Base-by-base conservation (phyloP, 2,888 invertebrate genomes). In the Clostera curtula region DNA sequence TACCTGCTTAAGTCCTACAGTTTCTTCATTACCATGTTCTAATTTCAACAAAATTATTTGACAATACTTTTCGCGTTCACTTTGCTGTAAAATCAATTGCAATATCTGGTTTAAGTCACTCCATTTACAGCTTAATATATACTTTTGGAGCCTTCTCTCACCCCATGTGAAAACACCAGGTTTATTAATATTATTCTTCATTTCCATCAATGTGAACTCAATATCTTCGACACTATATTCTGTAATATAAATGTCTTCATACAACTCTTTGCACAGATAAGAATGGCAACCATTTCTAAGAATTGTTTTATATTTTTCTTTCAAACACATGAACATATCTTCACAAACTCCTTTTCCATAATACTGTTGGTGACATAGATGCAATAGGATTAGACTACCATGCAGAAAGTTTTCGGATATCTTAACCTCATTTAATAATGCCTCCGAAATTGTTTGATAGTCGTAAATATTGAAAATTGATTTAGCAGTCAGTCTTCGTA, bases 401-500 rank as follows among this genome's bases (percentile, higher is more conserved):
- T 83, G 79, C n/a, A 75, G 36, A 24, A 46, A 49, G 49, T 82
- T 82, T 53, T 82, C 79, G 3, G 64, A 41, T 3, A 35, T 12
- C 29, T 25, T 37, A 19, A 50, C 40, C 36, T 43, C 43, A 17
- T 44, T 39, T 11, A 57, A 19, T 12, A 69, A 16, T 22, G 39
- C 27, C 13, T 57, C 25, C 35, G 51, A 50, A 23, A 70, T 62
- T 5, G 35, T 35, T 25, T 59, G 41, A 31, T 69, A 65, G 25
- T 63, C 40, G 34, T 60, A 80, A 29, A 82, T 70, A 41, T 79
- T 79, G 36, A 63, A 69, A 40, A 85, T 73, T 19, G 73, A 70
- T 48, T 68, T 73, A 3, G 83, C 75, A 22, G 74, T 61, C 11
- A 85, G 54, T 13, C 79, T 59, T 33, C 86, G 59, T 4, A 85